Evolutionary conservation across 2,113 vertebrate species (phyloP).

Genomic region (Athene noctua): DNA sequence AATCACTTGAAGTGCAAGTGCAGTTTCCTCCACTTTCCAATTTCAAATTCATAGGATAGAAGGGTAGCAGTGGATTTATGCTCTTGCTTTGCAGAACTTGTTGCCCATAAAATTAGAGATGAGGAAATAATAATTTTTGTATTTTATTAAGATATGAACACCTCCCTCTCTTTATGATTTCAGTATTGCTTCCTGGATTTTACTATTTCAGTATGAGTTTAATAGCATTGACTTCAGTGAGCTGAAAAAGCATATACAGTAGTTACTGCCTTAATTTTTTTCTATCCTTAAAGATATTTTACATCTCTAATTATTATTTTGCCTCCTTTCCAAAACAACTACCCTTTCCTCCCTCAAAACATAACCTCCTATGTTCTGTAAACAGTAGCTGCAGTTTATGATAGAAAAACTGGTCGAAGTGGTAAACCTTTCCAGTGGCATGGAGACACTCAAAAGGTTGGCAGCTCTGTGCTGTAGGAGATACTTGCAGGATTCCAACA

Average conservation of each 20-base stretch:
- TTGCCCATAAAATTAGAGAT: constrained; percentile 5
- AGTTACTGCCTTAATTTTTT: background rate
- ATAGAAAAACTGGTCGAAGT: background rate
- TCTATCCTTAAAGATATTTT: background rate
- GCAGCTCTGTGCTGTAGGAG: background rate
- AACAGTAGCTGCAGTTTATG: background rate
- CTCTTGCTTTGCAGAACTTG: background rate
- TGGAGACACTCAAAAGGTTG: background rate
- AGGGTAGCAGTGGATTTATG: background rate
- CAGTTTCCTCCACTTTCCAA: background rate
- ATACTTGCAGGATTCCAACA: background rate
- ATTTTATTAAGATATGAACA: background rate
- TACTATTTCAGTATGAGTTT: background rate
- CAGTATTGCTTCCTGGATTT: background rate
- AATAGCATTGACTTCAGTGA: background rate
- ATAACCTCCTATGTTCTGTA: background rate
- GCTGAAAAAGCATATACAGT: background rate
- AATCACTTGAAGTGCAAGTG: background rate
- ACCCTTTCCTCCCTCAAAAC: background rate
- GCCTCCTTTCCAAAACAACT: background rate
- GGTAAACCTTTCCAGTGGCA: background rate
- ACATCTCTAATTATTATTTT: background rate
- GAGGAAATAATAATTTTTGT: background rate
- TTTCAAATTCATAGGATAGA: background rate
- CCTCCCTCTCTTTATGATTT: background rate